Base-by-base conservation (phyloP, 2,113 vertebrate genomes). In the Gymnobelideus leadbeateri region DNA sequence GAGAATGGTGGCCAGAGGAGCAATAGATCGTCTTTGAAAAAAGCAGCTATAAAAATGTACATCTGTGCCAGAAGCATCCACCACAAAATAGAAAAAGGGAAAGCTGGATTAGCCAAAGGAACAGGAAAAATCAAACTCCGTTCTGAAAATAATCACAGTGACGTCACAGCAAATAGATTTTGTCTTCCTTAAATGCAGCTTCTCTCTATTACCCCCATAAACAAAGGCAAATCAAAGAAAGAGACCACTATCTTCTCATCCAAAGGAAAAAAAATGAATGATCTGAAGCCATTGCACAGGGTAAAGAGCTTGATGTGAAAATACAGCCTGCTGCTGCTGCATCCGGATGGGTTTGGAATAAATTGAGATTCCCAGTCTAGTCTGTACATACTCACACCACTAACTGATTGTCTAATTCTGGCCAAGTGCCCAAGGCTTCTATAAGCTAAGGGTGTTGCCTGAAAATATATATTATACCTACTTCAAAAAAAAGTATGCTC, bases 391-490 rank as follows among this genome's bases (percentile, higher is more conserved):
- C 49, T 51, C 10, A 47, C 11, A 84, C 61, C 0, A 14, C 21
- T 31, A 19, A 93, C 0, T 3, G 51, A 50, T 91, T 84, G 24
- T 68, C 68, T 94, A 89, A 94, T 61, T 96, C 53, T 93, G 92
- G 47, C 51, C 57, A 43, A n/a, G 49, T 53, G 68, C 10, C 43
- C n/a, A 47, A 94, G 51, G 90, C 8, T 93, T 95, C 57, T 91
- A 47, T 77, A 94, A 91, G 89, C 37, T 54, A 57, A 90, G 24
- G 43, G 6, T 91, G 93, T 46, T 91, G 43, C 7, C 16, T 92
- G 54, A 96, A 95, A 91, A 68, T 26, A 57, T 77, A 92, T 95
- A 93, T 91, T 92, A 94, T 97, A 92, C 31, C 91, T 77, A 91
- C 51, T 91, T 93, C 94, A 95, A 84, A 84, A 84, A n/a, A n/a